phyloP scores from a whole-genome alignment of 2,797 vertebrate species.

The Hydrolagus colliei region DNA sequence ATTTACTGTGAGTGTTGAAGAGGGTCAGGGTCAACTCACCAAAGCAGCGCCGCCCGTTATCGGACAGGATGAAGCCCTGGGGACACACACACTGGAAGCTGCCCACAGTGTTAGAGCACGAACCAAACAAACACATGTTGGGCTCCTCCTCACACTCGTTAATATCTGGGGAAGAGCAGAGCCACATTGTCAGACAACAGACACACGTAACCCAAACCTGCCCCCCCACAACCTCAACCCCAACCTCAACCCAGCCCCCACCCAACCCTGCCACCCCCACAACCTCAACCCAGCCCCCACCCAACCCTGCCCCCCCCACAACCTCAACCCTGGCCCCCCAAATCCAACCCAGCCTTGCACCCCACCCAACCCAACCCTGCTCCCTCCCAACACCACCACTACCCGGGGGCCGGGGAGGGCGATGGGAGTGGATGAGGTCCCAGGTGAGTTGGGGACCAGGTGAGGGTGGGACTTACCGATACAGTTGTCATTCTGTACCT shows the following conservation, averaged over 20 bases:
- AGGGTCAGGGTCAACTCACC: slow-evolving; percentile 58
- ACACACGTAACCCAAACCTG: not conserved
- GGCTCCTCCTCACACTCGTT: slow-evolving; percentile 80
- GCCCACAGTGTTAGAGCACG: slow-evolving; percentile 80
- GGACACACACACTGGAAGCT: slow-evolving; percentile 86
- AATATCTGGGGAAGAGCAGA: slow-evolving; percentile 61
- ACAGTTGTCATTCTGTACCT: slow-evolving; percentile 82
- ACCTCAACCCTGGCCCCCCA: not conserved
- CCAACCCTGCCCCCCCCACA: not conserved
- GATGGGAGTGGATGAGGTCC: not conserved
- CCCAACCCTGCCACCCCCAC: too few relatives aligned
- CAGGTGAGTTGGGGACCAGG: not conserved
- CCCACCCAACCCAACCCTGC: too few relatives aligned
- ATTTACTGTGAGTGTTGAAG: not conserved
- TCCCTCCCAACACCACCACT: too few relatives aligned
- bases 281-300: too few relatives aligned
- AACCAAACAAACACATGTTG: slow-evolving; percentile 81
- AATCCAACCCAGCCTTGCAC: too few relatives aligned
- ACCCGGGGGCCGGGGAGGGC: not conserved
- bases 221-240: not conserved
- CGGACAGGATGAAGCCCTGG: slow-evolving; percentile 77
- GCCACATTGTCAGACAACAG: not conserved
- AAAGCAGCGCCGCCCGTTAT: slow-evolving; percentile 78
- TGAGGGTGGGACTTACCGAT: slow-evolving; percentile 58
- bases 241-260: too few relatives aligned